Evolutionary conservation across 2,797 vertebrate genomes (phyloP), one percentile per base, ranked within the genome.

Genomic region (Champsocephalus gunnari): DNA sequence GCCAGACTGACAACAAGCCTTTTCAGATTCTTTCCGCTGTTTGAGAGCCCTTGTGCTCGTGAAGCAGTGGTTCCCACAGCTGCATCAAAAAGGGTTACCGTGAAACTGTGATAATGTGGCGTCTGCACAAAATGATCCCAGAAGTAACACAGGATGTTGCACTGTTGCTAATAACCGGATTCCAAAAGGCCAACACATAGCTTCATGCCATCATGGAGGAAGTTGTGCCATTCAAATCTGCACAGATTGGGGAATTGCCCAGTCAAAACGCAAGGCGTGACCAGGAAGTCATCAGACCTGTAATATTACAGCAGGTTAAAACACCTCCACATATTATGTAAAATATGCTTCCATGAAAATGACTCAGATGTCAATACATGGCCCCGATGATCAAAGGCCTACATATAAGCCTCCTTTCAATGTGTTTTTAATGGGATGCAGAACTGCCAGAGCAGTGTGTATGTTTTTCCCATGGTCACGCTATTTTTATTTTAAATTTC

Each of bases 1-100:
- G 70, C 80, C 88, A 81, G 83, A 83, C 87, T 59, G 85, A 93
- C 90, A 91, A 89, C 90, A 88, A 88, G 84, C 82, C 90, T 87
- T 89, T 89, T 92, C 88, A 91, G 56, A 89, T 87, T 84, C 85
- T 81, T 84, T 76, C 73, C 75, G 38, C 79, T 80, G 77, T 86
- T 87, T 67, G 66, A 83, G 86, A 73, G 80, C 80, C 77, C 82
- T 82, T 84, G 73, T 88, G 80, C 80, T 85, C n/a, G 13, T 38
- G 32, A 75, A 81, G 86, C 85, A 87, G 87, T 43, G 78, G 89
- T 88, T 93, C 91, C 87, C 91, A 93, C 91, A 93, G 92, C 89
- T 92, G 92, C 76, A 75, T 28, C 4, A 64, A 75, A 50, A 60
- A 58, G 9, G 12, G 70, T 70, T 61, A 82, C 59, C 34, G 7